Conservation (phyloP, 92 coral and sea anemone genomes). For the Phymanthus crucifer region DNA sequence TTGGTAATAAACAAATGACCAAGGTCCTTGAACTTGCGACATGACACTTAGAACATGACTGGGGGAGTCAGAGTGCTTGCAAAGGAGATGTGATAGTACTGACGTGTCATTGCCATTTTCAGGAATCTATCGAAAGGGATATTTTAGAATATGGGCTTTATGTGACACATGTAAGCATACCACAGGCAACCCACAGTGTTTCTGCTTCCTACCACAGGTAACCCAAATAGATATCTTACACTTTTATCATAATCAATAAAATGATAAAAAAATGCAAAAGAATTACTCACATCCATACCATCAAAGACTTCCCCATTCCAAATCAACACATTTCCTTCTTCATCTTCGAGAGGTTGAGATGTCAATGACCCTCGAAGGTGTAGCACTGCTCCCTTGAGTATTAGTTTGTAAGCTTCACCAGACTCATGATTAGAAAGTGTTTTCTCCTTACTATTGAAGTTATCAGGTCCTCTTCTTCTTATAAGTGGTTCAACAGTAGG, state of each 20-base stretch:
- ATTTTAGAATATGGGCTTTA: not conserved
- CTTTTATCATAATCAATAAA: not conserved
- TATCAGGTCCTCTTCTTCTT: slow-evolving; percentile 86
- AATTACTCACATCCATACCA: slow-evolving; percentile 65
- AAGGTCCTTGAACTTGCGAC: slow-evolving; percentile 81
- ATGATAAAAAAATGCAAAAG: too few relatives aligned
- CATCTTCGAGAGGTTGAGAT: slow-evolving; percentile 75
- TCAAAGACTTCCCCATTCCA: slow-evolving; percentile 99
- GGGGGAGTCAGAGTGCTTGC: slow-evolving; percentile 5
- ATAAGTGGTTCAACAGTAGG: slow-evolving; percentile 58
- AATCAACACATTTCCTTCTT: slow-evolving; percentile 67
- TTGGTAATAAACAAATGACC: slow-evolving; percentile 95
- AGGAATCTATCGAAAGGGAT: slow-evolving; percentile 12
- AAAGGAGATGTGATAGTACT: slow-evolving; percentile 21
- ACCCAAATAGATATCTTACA: not conserved
- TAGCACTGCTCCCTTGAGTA: slow-evolving; percentile 68
- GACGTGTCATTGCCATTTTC: slow-evolving; percentile 31
- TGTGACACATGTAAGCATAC: too few relatives aligned
- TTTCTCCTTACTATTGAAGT: slow-evolving; percentile 23
- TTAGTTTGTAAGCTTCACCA: slow-evolving; percentile 16
- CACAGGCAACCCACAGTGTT: not conserved
- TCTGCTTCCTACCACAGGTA: slow-evolving; percentile 2
- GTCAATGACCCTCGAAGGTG: slow-evolving; percentile 86
- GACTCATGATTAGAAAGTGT: not conserved
- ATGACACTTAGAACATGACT: slow-evolving; percentile 61